Evolutionary conservation across 2,888 invertebrate species (phyloP), one percentile per base, ranked within the genome.

Genomic region (Subacronicta megacephala): DNA sequence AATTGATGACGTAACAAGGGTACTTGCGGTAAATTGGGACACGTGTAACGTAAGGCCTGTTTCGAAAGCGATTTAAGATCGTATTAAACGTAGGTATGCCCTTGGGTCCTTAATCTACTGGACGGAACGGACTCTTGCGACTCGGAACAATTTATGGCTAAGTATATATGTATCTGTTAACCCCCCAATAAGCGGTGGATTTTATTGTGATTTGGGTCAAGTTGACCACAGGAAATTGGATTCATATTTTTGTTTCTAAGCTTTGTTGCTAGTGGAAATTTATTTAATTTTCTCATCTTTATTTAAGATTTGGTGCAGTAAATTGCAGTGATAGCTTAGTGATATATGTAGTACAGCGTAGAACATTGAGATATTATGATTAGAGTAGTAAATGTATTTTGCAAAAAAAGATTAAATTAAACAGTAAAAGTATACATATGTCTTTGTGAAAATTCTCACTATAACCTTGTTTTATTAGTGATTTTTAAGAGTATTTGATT

Each of bases 111-210:
- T 64, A 68, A 72, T 67, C 72, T 64, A 51, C 43, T 31, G 50
- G 41, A 57, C 55, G 16, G 46, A 44, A 65, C 52, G 62, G 56
- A 60, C 66, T 18, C 43, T 37, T 29, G 56, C 40, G 67, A 60
- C 41, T 57, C 52, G 29, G 29, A 51, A 73, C 70, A 63, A 71
- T 73, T 76, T 67, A 75, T 68, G 41, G 68, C n/a, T n/a, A n/a
- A n/a, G 53, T 65, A 76, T 73, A 64, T 74, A 73, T 76, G 71
- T 75, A 73, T 76, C 68, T 63, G 68, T 59, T 75, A 67, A 70
- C 71, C 71, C 71, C 51, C 33, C 68, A 62, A 56, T 70, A 57
- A 49, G 49, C 40, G 43, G 52, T 31, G 45, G 54, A 57, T 75
- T 73, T 71, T 76, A 76, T 73, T 71, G 62, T 59, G 42, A 57